Conservation (phyloP, 2,888 invertebrate species). For the Galerucella calmariensis region DNA sequence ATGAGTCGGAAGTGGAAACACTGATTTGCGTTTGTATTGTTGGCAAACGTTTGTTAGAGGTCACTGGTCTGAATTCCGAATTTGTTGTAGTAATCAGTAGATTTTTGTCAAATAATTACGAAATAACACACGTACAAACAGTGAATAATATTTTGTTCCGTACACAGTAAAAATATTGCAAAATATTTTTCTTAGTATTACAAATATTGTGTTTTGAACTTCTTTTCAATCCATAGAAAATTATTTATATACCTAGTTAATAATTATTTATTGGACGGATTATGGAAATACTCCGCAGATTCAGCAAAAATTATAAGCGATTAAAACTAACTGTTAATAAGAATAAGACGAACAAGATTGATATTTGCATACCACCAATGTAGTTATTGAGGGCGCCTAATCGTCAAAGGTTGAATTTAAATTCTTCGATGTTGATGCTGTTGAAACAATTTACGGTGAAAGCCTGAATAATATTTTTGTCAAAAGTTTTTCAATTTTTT, state of each 20-base stretch:
- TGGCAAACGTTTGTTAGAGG: constrained; percentile 5
- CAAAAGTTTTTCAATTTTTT: too few relatives aligned
- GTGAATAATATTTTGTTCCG: neutral
- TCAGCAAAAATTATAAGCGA: too few relatives aligned
- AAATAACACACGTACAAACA: neutral
- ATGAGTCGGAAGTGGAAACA: constrained; percentile 4
- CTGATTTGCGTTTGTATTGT: constrained; percentile 3
- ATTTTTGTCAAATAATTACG: neutral
- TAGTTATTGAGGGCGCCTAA: too few relatives aligned
- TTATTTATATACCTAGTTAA: neutral
- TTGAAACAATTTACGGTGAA: too few relatives aligned
- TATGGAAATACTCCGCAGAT: too few relatives aligned
- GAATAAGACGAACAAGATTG: neutral
- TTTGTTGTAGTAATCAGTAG: neutral
- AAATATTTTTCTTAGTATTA: too few relatives aligned
- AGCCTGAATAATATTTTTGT: too few relatives aligned
- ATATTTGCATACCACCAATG: neutral
- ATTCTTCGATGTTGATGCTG: too few relatives aligned
- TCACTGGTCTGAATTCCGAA: constrained; percentile 3
- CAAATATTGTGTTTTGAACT: too few relatives aligned
- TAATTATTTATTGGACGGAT: neutral
- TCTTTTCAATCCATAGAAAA: neutral
- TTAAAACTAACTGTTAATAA: neutral
- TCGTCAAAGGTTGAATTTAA: too few relatives aligned
- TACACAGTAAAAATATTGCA: too few relatives aligned